Evolutionary conservation across 2,797 vertebrate genomes (phyloP), one percentile per base, ranked within the genome.

Genomic region (Crenichthys baileyi): DNA sequence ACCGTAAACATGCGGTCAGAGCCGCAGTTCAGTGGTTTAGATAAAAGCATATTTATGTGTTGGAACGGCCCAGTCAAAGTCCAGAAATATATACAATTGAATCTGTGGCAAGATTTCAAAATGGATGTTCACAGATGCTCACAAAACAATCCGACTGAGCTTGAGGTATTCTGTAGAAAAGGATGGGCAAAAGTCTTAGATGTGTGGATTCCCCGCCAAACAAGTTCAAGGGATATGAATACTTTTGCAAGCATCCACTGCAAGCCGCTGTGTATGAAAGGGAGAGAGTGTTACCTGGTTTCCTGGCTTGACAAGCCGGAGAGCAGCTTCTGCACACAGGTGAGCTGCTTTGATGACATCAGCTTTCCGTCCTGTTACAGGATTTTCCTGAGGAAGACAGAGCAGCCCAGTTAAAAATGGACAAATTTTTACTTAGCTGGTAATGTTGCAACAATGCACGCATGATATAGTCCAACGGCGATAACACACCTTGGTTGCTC

Each of bases 281-380:
- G 31, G 61, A 8, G 61, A 2, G 31, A 26, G 7, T 31, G 80
- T 82, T 84, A 99, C 98, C 97, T 99, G 97, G 86, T 98, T 99
- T 50, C 98, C 98, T 58, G 98, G 98, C 87, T 99, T 99, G 78
- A 99, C 98, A 46, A 99, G 94, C 68, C 98, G 97, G 81, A 99
- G 93, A 20, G 98, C 98, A 3, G 98, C 98, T 92, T 99, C 98
- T 0, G 97, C 97, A 70, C 98, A 99, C 51, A 99, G 96, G 75
- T 99, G 96, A 86, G 98, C 98, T 0, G 98, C 98, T 91, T 96
- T 97, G 85, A 99, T 90, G 51, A 99, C 98, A 24, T 99, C 98
- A 26, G 98, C 98, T 93, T 98, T 99, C 51, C 97, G 95, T 22
- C 98, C 98, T 0, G 96, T 96, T 86, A 98, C 94, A 0, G 97